Percentiles rank a stretch among this genome's conserved stretches.
Conservation (phyloP, 1,140 invertebrate genomes). For the Meloidogyne chitwoodi region DNA sequence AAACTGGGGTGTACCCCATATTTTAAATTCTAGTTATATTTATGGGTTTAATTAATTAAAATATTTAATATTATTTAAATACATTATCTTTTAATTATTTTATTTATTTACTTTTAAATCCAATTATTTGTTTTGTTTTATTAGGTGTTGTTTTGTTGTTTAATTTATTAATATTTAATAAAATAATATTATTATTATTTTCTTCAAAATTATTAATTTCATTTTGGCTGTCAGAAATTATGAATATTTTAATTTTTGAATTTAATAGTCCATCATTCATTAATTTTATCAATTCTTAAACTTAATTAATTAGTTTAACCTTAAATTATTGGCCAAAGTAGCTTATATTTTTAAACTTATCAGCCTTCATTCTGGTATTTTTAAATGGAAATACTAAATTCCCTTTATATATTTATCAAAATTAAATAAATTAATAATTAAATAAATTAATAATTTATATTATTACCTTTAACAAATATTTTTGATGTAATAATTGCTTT, state of each 20-base stretch:
- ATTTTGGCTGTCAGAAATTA: background rate
- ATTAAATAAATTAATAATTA: too few species aligned
- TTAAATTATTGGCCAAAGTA: too few species aligned
- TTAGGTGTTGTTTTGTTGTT: background rate
- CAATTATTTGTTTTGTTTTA: background rate
- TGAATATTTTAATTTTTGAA: background rate
- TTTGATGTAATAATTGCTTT: background rate
- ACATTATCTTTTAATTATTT: too few species aligned
- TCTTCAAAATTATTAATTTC: background rate
- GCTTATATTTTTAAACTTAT: too few species aligned
- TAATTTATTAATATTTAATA: background rate
- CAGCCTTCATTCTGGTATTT: too few species aligned
- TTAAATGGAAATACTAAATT: too few species aligned
- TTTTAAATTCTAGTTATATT: too few species aligned
- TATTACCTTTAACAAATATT: background rate
- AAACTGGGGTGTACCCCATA: too few species aligned
- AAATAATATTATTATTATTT: background rate
- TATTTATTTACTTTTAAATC: background rate
- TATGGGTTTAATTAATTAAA: too few species aligned
- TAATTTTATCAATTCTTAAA: background rate
- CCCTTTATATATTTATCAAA: too few species aligned
- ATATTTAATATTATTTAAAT: too few species aligned
- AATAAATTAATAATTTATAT: background rate
- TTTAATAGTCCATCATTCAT: background rate
- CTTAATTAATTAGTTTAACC: too few species aligned